phyloP scores from a whole-genome alignment of 2,888 invertebrate species.

The Spisula subtruncata region DNA sequence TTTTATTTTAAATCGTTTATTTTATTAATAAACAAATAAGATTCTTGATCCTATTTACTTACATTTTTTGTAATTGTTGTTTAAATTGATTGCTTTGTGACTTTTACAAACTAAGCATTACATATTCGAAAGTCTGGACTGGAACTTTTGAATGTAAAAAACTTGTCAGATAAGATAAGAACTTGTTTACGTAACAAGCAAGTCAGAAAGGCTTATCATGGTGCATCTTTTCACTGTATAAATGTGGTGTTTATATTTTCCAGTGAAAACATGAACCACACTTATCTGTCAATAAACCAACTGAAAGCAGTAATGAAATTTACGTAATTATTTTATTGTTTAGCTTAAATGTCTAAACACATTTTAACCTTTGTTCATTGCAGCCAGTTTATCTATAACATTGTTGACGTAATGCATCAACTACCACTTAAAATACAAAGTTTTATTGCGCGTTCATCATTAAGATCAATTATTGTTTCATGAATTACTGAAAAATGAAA shows the following conservation, averaged over 20 bases:
- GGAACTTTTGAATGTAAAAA: too few relatives aligned
- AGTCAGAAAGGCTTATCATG: conserved; percentile 21
- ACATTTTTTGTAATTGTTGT: too few relatives aligned
- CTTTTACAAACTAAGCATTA: conserved; percentile 14
- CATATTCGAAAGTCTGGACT: too few relatives aligned
- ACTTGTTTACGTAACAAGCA: conserved; percentile 26
- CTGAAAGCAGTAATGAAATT: background rate
- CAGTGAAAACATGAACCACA: conserved; percentile 1
- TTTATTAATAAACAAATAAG: background rate
- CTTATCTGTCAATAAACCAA: conserved; percentile 26
- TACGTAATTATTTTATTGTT: conserved; percentile 16
- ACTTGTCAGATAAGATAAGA: conserved; percentile 18
- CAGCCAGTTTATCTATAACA: background rate
- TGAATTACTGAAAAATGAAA: background rate
- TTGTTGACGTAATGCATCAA: conserved; percentile 18
- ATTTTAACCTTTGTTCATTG: conserved; percentile 19
- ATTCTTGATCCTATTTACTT: background rate
- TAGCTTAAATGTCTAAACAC: conserved; percentile 15
- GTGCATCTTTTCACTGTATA: background rate
- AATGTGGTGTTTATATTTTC: conserved; percentile 29
- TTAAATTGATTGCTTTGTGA: conserved; percentile 13
- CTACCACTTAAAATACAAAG: background rate
- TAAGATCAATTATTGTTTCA: background rate
- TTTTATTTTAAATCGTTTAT: too few relatives aligned
- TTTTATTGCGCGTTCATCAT: conserved; percentile 3